Percentiles rank a stretch among this genome's conserved stretches.
Conservation (phyloP, 1,140 invertebrate species). For the Diabrotica virgifera region DNA sequence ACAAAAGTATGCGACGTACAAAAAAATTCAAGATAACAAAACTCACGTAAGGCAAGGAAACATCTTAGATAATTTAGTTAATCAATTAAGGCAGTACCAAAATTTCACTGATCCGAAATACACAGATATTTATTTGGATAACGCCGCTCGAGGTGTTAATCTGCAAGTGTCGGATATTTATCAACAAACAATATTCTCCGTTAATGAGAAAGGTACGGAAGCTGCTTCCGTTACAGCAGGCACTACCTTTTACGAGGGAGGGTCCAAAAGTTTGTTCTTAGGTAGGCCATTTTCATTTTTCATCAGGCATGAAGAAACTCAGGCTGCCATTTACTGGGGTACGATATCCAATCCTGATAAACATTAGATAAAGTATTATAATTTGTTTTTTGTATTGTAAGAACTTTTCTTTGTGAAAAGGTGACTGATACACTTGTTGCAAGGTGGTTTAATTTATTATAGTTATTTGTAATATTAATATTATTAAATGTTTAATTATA, state of each 20-base stretch:
- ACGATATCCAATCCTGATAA: conserved; percentile 37
- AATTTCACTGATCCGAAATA: conserved; percentile 23
- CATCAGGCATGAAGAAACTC: conserved; percentile 60
- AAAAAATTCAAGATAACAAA: conserved; percentile 11
- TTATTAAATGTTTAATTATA: too few relatives aligned
- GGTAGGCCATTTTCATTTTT: conserved; percentile 72
- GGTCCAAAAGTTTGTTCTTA: conserved; percentile 41
- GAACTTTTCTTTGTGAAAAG: conserved; percentile 3
- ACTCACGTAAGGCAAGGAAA: conserved; percentile 1
- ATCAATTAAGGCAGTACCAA: conserved; percentile 27
- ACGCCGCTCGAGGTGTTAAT: conserved; percentile 21
- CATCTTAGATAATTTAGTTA: conserved; percentile 25
- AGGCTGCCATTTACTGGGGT: conserved; percentile 64
- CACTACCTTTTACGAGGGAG: conserved; percentile 47
- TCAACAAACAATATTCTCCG: conserved; percentile 46
- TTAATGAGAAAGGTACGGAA: conserved; percentile 69
- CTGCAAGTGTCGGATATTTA: conserved; percentile 34
- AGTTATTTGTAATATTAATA: not conserved
- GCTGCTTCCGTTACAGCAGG: conserved; percentile 66
- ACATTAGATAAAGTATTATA: not conserved
- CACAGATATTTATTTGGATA: conserved; percentile 24
- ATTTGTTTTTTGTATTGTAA: not conserved
- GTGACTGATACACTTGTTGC: not conserved
- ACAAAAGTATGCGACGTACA: conserved; percentile 31
- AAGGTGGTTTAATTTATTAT: not conserved